Evolutionary conservation across 2,797 vertebrate species (phyloP).

Genomic region (Nannoperca australis): DNA sequence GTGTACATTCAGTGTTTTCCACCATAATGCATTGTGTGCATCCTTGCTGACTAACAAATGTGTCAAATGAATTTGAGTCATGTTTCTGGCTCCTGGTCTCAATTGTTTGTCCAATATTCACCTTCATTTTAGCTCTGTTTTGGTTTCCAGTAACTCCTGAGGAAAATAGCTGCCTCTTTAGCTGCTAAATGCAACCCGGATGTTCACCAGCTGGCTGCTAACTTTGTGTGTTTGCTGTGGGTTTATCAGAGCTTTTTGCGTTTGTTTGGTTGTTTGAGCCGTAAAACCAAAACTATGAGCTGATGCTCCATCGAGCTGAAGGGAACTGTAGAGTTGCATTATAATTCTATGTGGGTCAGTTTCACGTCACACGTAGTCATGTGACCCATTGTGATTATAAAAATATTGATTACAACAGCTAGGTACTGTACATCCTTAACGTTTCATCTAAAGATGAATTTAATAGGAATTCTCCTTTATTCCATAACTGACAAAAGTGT

Average conservation of each 20-base stretch:
- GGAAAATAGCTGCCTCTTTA: neutral
- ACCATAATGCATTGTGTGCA: neutral
- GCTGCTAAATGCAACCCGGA: neutral
- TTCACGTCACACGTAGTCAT: neutral
- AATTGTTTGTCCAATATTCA: neutral
- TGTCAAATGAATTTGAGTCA: neutral
- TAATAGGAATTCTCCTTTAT: neutral
- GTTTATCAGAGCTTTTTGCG: neutral
- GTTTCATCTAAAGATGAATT: slow-evolving; percentile 5
- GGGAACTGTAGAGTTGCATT: neutral
- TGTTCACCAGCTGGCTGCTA: neutral
- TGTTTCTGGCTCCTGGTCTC: no score
- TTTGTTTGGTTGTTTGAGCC: neutral
- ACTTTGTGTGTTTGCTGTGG: neutral
- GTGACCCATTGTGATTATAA: neutral
- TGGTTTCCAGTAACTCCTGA: neutral
- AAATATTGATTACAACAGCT: neutral
- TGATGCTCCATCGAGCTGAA: neutral
- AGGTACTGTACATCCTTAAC: no score
- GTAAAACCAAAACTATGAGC: slow-evolving; percentile 20
- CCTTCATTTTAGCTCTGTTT: neutral
- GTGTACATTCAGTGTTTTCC: no score
- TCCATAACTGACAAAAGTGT: neutral
- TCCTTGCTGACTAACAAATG: neutral
- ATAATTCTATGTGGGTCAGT: neutral